Evolutionary conservation across 1,140 invertebrate species (phyloP), one percentile per base, ranked within the genome.

Genomic region (Drosophila dunni): DNA sequence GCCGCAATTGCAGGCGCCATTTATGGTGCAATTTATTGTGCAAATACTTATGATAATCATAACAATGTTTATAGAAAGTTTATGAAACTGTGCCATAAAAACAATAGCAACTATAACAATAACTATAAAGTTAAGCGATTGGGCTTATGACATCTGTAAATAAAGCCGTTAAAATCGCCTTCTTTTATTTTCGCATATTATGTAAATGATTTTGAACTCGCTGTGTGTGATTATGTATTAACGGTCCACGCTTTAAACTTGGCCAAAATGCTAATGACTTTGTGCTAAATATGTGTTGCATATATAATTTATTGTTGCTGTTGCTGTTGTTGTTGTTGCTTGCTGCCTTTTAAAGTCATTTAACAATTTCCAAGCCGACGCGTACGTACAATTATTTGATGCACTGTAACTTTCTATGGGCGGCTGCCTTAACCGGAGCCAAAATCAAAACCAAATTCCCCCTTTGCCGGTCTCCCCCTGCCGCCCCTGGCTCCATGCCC

Each of bases 401-500:
- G 36, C 34, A 61, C 40, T 68, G 63, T 68, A 61, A 68, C 64
- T 73, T 73, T 73, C 70, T 73, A 68, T 65, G 42, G 61, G 61
- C 42, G 40, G 20, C 34, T 4, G 20, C 56, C 42, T 50, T 66
- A 70, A 34, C n/a, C 48, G 17, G 20, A 64, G 48, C 38, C 15
- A 29, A 62, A 38, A 62, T 15, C 33, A 20, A 54, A 65, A 56
- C 40, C 63, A 36, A 66, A 34, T 13, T 34, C 17, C n/a, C 40
- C 45, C 33, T 15, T 24, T 53, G 36, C 34, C 44, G 17, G 34
- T 13, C 54, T 56, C 42, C 45, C 46, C 15, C 50, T 53, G n/a
- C 11, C 10, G 5, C 7, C 29, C 11, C 50, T 7, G 53, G 44
- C 34, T 20, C 9, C 34, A 29, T 29, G 3, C 24, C 24, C 24